Evolutionary conservation across 2,888 invertebrate species (phyloP).

Genomic region (Patella depressa): DNA sequence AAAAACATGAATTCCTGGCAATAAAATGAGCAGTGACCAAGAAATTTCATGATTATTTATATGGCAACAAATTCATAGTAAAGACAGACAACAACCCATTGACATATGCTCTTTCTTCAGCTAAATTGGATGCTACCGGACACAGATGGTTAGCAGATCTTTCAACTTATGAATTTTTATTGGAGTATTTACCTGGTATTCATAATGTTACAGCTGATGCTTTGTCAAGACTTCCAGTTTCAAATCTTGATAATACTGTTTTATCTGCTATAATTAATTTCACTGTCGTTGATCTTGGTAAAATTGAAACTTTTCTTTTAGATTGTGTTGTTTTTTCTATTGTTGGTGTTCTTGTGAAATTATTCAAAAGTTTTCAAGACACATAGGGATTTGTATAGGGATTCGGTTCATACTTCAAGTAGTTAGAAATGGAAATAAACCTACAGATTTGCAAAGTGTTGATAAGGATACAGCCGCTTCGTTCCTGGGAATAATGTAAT

Average conservation of each 20-base stretch:
- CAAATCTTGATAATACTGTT: background rate
- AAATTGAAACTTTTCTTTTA: background rate
- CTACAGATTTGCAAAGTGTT: too few species aligned
- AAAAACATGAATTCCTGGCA: too few species aligned
- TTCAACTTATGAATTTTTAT: slow-evolving; percentile 28
- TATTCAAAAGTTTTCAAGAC: too few species aligned
- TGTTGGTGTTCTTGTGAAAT: too few species aligned
- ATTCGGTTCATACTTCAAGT: too few species aligned
- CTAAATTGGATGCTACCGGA: slow-evolving; percentile 35
- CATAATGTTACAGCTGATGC: slow-evolving; percentile 35
- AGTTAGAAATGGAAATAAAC: too few species aligned
- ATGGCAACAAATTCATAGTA: slow-evolving; percentile 27
- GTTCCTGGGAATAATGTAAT: too few species aligned
- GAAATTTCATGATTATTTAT: slow-evolving; percentile 21
- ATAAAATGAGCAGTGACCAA: slow-evolving; percentile 29
- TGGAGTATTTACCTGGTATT: slow-evolving; percentile 34
- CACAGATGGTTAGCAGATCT: slow-evolving; percentile 33
- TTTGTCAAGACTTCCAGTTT: slow-evolving; percentile 33
- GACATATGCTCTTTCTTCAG: slow-evolving; percentile 30
- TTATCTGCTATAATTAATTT: slow-evolving; percentile 13
- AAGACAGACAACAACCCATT: slow-evolving; percentile 37
- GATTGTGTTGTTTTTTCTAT: too few species aligned
- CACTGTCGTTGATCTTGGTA: background rate
- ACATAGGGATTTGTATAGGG: too few species aligned
- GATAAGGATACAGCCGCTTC: too few species aligned